Conservation (phyloP, 2,113 vertebrate genomes). For the Varanus komodoensis region DNA sequence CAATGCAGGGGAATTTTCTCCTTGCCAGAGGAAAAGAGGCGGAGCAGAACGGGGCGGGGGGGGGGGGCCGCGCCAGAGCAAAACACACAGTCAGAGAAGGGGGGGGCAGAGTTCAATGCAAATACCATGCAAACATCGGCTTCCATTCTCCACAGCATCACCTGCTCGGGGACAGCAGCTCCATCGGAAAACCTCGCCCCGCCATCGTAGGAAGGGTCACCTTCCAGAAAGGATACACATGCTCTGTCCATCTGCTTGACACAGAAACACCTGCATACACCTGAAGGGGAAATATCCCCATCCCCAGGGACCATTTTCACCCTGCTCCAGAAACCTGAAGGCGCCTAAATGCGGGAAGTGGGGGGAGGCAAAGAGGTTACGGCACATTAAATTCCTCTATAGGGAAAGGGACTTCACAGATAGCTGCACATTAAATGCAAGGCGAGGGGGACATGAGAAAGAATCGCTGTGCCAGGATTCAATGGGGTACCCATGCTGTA, state of each 20-base stretch:
- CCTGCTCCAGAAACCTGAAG: not conserved
- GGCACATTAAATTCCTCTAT: not conserved
- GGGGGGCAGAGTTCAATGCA: not conserved
- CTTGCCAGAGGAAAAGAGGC: not conserved
- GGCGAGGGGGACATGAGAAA: too few relatives aligned
- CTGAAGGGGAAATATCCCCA: not conserved
- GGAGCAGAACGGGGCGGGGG: too few relatives aligned
- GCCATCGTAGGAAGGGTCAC: not conserved
- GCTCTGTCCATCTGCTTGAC: not conserved
- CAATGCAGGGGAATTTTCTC: not conserved
- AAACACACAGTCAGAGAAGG: not conserved
- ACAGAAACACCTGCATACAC: not conserved
- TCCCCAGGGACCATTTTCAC: not conserved
- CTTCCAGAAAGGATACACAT: not conserved
- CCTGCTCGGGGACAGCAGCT: not conserved
- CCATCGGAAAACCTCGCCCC: not conserved
- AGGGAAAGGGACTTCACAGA: not conserved
- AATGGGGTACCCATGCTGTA: not conserved
- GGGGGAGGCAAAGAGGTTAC: not conserved
- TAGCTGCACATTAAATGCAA: not conserved
- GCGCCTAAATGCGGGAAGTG: not conserved
- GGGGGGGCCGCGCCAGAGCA: not conserved
- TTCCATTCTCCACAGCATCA: not conserved
- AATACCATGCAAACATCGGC: not conserved
- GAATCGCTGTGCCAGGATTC: too few relatives aligned